Base-by-base conservation (phyloP, 2,797 vertebrate genomes). In the Psittacula derbiana region DNA sequence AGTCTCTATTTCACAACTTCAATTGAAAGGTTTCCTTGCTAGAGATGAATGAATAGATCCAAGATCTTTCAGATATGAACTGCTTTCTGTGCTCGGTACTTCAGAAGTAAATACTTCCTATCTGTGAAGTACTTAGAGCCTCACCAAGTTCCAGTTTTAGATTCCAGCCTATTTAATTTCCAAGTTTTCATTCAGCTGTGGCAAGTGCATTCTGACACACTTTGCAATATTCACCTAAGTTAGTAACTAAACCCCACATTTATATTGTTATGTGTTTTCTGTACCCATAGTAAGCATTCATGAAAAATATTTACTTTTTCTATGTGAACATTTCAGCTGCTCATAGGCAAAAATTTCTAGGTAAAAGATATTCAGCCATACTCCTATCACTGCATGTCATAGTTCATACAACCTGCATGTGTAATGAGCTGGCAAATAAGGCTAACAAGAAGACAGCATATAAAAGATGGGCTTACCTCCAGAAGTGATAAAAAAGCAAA, bases 401-500 rank as follows among this genome's bases (percentile, higher is more conserved):
- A 50, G 24, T 24, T 79, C 71, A 71, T 21, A 80, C 19, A 67
- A 31, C 15, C 66, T 58, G 41, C 46, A 20, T 5, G 18, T 31
- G 41, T 47, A 52, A 46, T 21, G 16, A 88, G 33, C 2, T 27
- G 24, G 58, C 36, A 86, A 76, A 44, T 41, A 57, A 43, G 61
- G 43, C 47, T 78, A 58, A 53, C 11, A 65, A 41, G 12, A n/a
- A 89, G 6, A 28, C 31, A 73, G 40, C 23, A 55, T 41, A 70
- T 7, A 66, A 85, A 88, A 43, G 69, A 84, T n/a, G 8, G 43
- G 69, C 98, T 98, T 98, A 99, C 99, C 99, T 99, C 99, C 99
- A 99, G 24, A 99, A 99, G 97, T 99, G 99, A 97, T 99, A 99
- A 98, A 99, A 99, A 81, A 99, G 99, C 57, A 99, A 98, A 19